Evolutionary conservation across 2,797 vertebrate species (phyloP).

Genomic region (Ambastaia sidthimunki): DNA sequence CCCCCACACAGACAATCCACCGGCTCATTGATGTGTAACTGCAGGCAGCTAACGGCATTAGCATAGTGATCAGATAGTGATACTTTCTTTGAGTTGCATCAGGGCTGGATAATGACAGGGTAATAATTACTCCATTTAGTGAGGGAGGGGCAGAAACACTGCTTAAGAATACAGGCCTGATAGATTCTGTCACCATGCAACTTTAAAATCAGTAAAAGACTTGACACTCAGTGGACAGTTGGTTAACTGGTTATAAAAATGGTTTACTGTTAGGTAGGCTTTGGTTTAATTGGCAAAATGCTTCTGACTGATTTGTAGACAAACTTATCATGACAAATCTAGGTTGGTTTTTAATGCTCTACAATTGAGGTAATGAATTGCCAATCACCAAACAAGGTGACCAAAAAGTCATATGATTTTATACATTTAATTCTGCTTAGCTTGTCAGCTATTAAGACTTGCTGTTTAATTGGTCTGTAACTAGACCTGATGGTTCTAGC

Average conservation of each 20-base stretch:
- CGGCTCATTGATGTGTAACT: conserved; percentile 76
- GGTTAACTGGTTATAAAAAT: neutral
- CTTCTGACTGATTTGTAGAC: neutral
- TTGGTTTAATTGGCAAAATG: neutral
- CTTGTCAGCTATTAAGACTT: neutral
- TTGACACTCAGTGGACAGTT: neutral
- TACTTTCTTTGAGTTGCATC: conserved; percentile 79
- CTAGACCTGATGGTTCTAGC: too few species aligned
- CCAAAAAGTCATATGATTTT: neutral
- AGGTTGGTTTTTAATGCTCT: neutral
- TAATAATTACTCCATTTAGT: conserved; percentile 78
- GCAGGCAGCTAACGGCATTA: conserved; percentile 72
- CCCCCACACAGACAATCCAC: conserved; percentile 21
- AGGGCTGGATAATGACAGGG: conserved; percentile 76
- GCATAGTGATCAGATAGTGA: conserved; percentile 82
- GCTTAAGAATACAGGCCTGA: conserved; percentile 44
- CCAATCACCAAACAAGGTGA: neutral
- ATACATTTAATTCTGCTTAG: neutral
- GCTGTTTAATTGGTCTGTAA: neutral
- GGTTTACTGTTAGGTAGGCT: too few species aligned
- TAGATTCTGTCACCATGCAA: conserved; percentile 19
- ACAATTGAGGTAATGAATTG: neutral
- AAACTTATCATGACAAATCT: neutral
- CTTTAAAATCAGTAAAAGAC: neutral
- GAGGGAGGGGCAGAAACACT: conserved; percentile 74